Evolutionary conservation across 2,113 vertebrate genomes (phyloP), one percentile per base, ranked within the genome.

Genomic region (Syngnathus typhle): DNA sequence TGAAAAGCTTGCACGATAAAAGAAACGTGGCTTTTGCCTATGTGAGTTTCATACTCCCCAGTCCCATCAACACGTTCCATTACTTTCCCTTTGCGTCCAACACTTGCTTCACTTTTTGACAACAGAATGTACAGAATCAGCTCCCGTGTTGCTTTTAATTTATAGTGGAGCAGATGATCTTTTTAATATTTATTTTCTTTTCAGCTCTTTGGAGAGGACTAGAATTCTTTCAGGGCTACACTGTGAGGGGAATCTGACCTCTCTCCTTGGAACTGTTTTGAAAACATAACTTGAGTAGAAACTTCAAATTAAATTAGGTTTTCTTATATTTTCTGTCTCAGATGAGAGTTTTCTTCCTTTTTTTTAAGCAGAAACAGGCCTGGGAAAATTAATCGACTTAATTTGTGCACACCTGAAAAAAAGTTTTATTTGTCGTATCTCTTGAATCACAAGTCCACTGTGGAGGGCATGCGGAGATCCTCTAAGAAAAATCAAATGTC

Each of bases 41-140:
- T 51, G 18, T 68, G 49, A 21, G 38, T 61, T 56, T 56, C 1
- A 32, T 15, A 41, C 19, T 7, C 62, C 13, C 56, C 7, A 0
- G 16, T 54, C 64, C 37, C 9, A 8, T 52, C 43, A 38, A 67
- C 69, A 64, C 39, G 58, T 62, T 63, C 62, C 27, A 46, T 68
- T 51, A 13, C 63, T 67, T 71, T 65, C 60, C 44, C 60, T 64
- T 66, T 68, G 38, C 51, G 51, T 41, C 46, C 64, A 44, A 62
- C 39, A 43, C 76, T 71, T 18, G 23, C 65, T 64, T 65, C 49
- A n/a, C 56, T 27, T 66, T 60, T 12, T 39, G 37, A 37, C 15
- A 12, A n/a, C n/a, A 41, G 67, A 79, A 76, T 44, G 23, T 71
- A 64, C 61, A 38, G 61, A 78, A 78, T 77, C 71, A 68, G 72